Evolutionary conservation across 2,888 invertebrate genomes (phyloP).

Genomic region (Dolichopus griseipennis): DNA sequence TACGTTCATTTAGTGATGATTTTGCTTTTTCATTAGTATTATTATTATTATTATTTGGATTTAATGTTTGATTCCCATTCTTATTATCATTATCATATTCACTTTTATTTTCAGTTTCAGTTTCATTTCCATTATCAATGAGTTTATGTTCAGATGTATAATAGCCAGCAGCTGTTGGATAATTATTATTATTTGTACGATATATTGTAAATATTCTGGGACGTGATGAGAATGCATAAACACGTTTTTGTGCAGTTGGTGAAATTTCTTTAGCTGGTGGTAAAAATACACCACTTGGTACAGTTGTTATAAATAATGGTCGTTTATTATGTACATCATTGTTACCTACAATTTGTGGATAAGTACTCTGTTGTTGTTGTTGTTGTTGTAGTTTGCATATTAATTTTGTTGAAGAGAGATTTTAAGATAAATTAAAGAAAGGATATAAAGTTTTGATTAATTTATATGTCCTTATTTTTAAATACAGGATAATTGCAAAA

Average conservation of each 20-base stretch:
- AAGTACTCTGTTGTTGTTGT: not conserved
- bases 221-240: slow-evolving; percentile 59
- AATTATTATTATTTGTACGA: slow-evolving; percentile 12
- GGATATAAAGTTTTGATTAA: too few relatives aligned
- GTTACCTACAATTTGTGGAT: slow-evolving; percentile 21
- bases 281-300: slow-evolving; percentile 67
- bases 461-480: too few relatives aligned
- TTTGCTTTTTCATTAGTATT: not conserved
- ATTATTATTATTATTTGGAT: not conserved
- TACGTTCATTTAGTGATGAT: not conserved
- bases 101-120: too few relatives aligned
- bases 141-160: not conserved
- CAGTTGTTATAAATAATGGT: slow-evolving; percentile 71
- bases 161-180: not conserved
- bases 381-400: too few relatives aligned
- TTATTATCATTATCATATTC: too few relatives aligned
- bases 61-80: too few relatives aligned
- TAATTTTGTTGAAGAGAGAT: too few relatives aligned
- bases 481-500: too few relatives aligned
- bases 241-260: slow-evolving; percentile 38
- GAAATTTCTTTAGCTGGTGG: slow-evolving; percentile 58
- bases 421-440: too few relatives aligned
- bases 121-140: too few relatives aligned
- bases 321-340: slow-evolving; percentile 34
- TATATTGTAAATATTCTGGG: slow-evolving; percentile 42